Percentiles rank a stretch among this genome's conserved stretches.
Evolutionary conservation across 2,888 invertebrate genomes (phyloP).

Genomic region (Tipula vernalis): DNA sequence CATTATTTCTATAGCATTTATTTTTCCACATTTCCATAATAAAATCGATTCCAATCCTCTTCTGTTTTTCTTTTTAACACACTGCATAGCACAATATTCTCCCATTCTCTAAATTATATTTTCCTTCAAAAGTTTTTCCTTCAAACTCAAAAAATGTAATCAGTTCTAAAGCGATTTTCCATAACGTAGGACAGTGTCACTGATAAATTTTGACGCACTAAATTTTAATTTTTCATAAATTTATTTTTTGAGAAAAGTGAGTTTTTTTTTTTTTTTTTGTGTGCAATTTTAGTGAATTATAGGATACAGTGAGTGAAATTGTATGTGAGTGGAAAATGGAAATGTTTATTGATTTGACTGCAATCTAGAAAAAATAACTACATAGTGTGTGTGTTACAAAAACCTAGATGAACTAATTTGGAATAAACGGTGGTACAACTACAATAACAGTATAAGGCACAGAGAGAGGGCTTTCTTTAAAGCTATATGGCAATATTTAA

Average conservation of each 20-base stretch:
- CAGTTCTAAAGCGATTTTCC: background rate
- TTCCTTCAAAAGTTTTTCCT: background rate
- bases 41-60: background rate
- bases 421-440: background rate
- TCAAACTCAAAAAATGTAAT: background rate
- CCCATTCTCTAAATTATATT: background rate
- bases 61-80: background rate
- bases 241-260: background rate
- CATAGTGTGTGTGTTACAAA: background rate
- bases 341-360: background rate
- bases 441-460: background rate
- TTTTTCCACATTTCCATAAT: background rate
- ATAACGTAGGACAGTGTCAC: background rate
- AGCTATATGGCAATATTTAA: background rate
- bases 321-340: background rate
- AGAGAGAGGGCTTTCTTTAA: background rate
- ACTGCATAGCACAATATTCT: background rate
- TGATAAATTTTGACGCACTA: background rate
- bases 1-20: background rate
- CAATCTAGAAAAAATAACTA: background rate
- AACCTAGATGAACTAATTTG: background rate
- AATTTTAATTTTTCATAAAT: background rate
- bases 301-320: background rate
- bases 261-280: too few species aligned
- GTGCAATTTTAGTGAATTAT: background rate